These are phyloP conservation scores for Gastracanthus pulcherrimus DNA, from an alignment of 2,888 invertebrate genomes.

Conservation along the genomic window DNA sequence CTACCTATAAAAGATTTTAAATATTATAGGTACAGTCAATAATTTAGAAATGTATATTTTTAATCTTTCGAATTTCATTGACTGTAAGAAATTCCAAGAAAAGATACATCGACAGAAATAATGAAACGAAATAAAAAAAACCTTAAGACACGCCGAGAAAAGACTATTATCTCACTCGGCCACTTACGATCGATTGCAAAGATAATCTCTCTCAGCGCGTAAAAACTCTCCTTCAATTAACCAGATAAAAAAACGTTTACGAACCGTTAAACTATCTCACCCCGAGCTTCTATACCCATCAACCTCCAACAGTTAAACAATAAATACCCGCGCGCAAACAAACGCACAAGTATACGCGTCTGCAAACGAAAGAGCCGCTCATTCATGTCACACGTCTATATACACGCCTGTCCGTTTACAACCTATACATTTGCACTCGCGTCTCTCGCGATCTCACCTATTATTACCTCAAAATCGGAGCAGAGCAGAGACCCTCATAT, in stretches of 20 bases:
- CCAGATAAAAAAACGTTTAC: background rate
- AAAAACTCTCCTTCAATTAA: background rate
- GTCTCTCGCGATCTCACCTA: background rate
- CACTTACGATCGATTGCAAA: background rate
- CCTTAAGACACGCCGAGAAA: background rate
- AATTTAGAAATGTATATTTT: no score
- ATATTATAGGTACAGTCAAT: no score
- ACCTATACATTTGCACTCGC: background rate
- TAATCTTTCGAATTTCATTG: no score
- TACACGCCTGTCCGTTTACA: background rate
- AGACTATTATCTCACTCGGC: background rate
- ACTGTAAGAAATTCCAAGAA: no score
- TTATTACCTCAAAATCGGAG: slow-evolving; percentile 1
- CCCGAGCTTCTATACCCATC: background rate
- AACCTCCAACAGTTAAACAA: background rate
- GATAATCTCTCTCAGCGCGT: background rate
- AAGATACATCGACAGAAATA: background rate
- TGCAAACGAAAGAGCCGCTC: background rate
- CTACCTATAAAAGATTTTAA: no score
- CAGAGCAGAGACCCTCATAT: background rate
- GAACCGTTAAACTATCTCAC: no score
- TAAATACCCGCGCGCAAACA: background rate
- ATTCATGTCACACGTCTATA: background rate
- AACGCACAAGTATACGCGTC: background rate
- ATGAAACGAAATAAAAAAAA: background rate